phyloP scores from a whole-genome alignment of 2,113 vertebrate species.

The Aegypius monachus region DNA sequence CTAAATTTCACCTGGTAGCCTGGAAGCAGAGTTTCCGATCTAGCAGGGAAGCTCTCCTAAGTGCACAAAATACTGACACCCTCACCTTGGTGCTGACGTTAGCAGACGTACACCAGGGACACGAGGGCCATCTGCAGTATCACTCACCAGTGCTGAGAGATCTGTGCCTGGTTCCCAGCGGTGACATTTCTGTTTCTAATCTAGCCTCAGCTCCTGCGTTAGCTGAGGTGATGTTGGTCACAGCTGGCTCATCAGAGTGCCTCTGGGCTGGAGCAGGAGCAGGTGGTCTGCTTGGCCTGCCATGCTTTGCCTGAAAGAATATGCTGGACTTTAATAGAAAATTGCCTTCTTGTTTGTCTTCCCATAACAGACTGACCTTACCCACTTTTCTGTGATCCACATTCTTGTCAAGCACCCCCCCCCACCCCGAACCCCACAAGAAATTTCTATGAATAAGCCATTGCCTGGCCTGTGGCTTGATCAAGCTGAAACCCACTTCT shows the following conservation, averaged over 20 bases:
- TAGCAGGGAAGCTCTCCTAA: background rate
- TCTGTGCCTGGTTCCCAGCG: background rate
- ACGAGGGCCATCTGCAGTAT: fast-evolving
- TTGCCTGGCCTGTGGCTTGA: background rate
- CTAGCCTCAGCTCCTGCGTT: background rate
- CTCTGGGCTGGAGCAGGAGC: background rate
- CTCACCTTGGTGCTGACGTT: background rate
- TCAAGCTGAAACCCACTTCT: background rate
- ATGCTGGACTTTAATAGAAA: background rate
- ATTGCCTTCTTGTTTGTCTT: background rate
- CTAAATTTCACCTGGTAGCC: background rate
- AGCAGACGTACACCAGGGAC: fast-evolving
- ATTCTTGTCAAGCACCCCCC: background rate
- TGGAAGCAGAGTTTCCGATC: background rate
- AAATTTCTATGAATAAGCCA: background rate
- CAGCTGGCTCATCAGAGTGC: background rate
- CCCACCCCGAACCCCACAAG: background rate
- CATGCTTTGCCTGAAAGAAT: background rate
- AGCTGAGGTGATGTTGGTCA: background rate
- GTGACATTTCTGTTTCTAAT: background rate
- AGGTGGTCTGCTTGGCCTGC: background rate
- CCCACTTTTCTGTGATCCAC: background rate
- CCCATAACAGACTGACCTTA: background rate
- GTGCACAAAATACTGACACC: too few species aligned
- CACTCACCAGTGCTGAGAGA: background rate